These are phyloP conservation scores for Zele albiditarsus DNA, from an alignment of 2,888 invertebrate genomes.

Conservation along the genomic window DNA sequence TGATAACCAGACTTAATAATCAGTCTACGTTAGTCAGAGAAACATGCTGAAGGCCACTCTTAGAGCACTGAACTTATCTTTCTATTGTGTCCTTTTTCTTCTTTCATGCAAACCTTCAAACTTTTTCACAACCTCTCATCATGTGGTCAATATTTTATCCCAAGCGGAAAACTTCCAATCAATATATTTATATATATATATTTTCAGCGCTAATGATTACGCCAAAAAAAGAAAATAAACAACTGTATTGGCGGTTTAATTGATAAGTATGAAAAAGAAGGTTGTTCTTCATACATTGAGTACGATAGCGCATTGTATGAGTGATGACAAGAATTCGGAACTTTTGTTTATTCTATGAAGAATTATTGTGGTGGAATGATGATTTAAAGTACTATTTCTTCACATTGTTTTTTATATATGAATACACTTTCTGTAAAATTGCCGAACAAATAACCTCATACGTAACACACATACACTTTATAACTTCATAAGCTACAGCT, in stretches of 20 bases:
- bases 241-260: constrained; percentile 31
- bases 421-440: constrained; percentile 11
- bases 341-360: background rate
- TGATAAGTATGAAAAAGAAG: constrained; percentile 1
- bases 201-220: constrained; percentile 22
- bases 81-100: background rate
- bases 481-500: constrained; percentile 67
- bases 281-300: background rate
- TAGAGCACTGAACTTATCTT: background rate
- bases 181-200: background rate
- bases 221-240: constrained; percentile 44
- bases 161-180: background rate
- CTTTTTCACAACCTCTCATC: background rate
- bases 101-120: background rate
- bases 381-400: constrained; percentile 13
- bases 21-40: constrained; percentile 6
- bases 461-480: constrained; percentile 55
- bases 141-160: background rate
- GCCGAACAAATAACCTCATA: constrained; percentile 38
- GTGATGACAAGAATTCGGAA: background rate
- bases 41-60: constrained; percentile 5
- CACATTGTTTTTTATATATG: constrained; percentile 2
- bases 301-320: constrained; percentile 15
- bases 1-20: background rate
- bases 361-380: constrained; percentile 3